Base-by-base conservation (phyloP, 2,888 invertebrate species). In the Drosophila helvetica region DNA sequence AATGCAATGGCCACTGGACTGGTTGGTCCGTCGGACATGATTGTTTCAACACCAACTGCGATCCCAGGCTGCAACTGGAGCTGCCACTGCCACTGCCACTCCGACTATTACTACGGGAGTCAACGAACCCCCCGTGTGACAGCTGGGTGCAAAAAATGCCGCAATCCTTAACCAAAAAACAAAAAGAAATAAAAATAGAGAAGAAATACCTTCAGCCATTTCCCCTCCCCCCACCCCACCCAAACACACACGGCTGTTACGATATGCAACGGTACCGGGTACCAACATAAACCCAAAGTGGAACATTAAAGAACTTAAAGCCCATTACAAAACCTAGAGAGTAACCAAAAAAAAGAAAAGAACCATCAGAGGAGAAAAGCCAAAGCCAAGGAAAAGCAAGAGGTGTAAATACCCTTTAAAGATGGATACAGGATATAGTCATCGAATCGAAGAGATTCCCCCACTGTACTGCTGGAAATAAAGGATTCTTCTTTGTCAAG, bases 121-220 rank as follows among this genome's bases (percentile, higher is more conserved):
- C 88, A 84, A 86, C 83, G 83, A 84, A 84, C 83, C 77, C 2
- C 15, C n/a, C n/a, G 38, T 80, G 84, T 75, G 86, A 86, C 82
- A 82, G 86, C 83, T 85, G 86, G 79, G 79, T 69, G 82, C 80
- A 78, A 76, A 76, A 74, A 68, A 45, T 69, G 60, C 71, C 54
- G 69, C 69, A 69, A 69, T 69, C 67, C 55, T 42, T 54, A 48
- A 53, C n/a, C 68, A 19, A 68, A 66, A 19, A 51, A 43, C 15
- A 18, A 42, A 45, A 33, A 50, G 25, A 18, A 27, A 66, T 22
- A 22, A 22, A 22, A 5, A 22, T 22, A 25, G 1, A 27, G 27
- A 43, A 50, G 45, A 38, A 45, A 66, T 45, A 68, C 66, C 66
- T 66, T 67, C 2, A 45, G 56, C 68, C 54, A 66, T 65, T 65